Base-by-base conservation (phyloP, 1,140 invertebrate species). In the Aphis gossypii region DNA sequence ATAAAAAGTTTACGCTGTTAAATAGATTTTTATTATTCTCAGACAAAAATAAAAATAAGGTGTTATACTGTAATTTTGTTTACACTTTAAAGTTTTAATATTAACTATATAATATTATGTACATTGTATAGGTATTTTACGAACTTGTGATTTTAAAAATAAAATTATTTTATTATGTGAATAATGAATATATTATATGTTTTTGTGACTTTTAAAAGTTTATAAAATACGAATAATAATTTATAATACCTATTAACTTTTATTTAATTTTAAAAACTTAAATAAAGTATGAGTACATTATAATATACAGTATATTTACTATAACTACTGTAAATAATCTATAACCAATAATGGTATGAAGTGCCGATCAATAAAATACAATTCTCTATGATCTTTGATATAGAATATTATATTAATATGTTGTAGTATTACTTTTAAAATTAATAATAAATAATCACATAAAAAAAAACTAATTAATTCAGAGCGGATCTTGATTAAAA, bases 11-110 rank as follows among this genome's bases (percentile, higher is more conserved):
- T 51, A 51, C 18, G 48, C 35, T 54, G 46, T 88, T 35, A 51
- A 89, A 89, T 89, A 54, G n/a, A 89, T 35, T 38, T 89, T 89
- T 89, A 88, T 89, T 38, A 38, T 54, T 54, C 11, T 54, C 48
- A 38, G 18, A 20, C 25, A 2, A 8, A 44, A 54, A 54, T 54
- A 54, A 89, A 89, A 89, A 89, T 14, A 54, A 54, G 60, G 60
- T 38, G 54, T 11, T 11, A 89, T 89, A 89, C 23, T 54, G 30
- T 89, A 54, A 68, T n/a, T 68, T 68, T 30, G 60, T 68, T 68
- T 54, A 23, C 20, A 35, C 21, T 88, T 48, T 21, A 6, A 2
- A 21, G 48, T 89, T 89, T 88, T 88, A 20, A 35, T 51, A 51
- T 35, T 88, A 54, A 21, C 21, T 84, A 21, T 38, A 82, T 38